Base-by-base conservation (phyloP, 2,888 invertebrate genomes). In the Yponomeuta sedellus region DNA sequence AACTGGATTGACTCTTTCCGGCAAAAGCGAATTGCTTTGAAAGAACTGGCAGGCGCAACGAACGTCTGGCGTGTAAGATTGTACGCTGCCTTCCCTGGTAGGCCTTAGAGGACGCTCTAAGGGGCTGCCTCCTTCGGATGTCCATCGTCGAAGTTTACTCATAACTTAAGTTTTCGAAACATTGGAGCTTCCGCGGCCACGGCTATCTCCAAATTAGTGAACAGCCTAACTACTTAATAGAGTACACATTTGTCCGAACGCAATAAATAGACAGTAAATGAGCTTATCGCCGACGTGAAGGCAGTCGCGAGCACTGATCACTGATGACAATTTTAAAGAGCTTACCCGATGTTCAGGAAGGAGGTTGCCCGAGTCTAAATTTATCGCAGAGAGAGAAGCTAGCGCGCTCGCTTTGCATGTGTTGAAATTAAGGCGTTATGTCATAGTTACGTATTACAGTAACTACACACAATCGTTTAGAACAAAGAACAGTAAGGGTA, bases 1-100 rank as follows among this genome's bases (percentile, higher is more conserved):
- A 73, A 94, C 90, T 70, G 94, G 94, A 81, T 95, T 95, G 67
- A 93, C 90, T 78, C 95, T 92, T 82, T 96, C 96, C 69, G 96
- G 96, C 75, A 96, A 89, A 74, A 96, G 85, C 69, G 95, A 95
- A 83, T 96, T 95, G 82, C 95, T 94, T 91, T 96, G 94, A 86
- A 94, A 97, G 88, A 94, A 97, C 89, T 97, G 96, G 89, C 97
- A 96, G 72, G 92, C 96, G 86, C 97, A 96, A 74, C 97, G 94
- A 69, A 97, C 96, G 82, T 96, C 96, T 77, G 95, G 92, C 68
- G 96, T 94, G 74, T 92, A 93, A 73, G 94, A 93, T 75, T 94
- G 93, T 71, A 94, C 94, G 80, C 95, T 94, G 79, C 94, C 94
- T 80, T 93, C 94, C 76, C 95, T 92, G 69, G 95, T 95, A 67